Percentiles rank a stretch among this genome's conserved stretches.
phyloP scores from a whole-genome alignment of 2,113 vertebrate species.

The Percina caprodes region DNA sequence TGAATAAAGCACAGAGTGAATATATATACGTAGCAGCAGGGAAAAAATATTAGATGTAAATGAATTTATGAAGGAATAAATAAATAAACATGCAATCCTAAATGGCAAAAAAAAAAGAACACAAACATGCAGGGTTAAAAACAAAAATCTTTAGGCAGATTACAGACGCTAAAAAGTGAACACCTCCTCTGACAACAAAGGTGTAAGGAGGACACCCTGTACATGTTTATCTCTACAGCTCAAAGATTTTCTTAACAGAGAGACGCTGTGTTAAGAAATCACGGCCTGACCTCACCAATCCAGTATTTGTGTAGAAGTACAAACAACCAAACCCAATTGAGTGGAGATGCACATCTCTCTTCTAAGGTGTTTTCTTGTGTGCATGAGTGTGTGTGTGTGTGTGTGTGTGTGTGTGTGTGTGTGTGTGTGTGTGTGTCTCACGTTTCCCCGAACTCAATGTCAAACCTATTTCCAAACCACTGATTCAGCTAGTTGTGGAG shows the following conservation, averaged over 20 bases:
- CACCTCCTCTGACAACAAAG: constrained; percentile 6
- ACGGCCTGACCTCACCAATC: constrained; percentile 33
- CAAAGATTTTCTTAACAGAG: constrained; percentile 16
- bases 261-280: constrained; percentile 21
- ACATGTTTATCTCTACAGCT: constrained; percentile 13
- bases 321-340: not conserved
- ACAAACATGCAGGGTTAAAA: not conserved
- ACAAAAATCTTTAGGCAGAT: not conserved
- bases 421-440: not conserved
- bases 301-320: constrained; percentile 6
- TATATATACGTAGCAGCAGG: too few relatives aligned
- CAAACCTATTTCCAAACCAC: constrained; percentile 73
- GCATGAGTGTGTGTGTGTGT: not conserved
- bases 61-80: too few relatives aligned
- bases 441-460: constrained; percentile 66
- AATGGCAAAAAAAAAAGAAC: not conserved
- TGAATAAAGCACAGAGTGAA: too few relatives aligned
- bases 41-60: too few relatives aligned
- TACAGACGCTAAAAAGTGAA: not conserved
- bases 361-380: constrained; percentile 4
- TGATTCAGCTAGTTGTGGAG: constrained; percentile 71
- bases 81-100: too few relatives aligned
- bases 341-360: constrained; percentile 30
- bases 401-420: too few relatives aligned
- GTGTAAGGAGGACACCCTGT: not conserved